Base-by-base conservation (phyloP, 2,797 vertebrate genomes). In the Phrynocephalus forsythii region DNA sequence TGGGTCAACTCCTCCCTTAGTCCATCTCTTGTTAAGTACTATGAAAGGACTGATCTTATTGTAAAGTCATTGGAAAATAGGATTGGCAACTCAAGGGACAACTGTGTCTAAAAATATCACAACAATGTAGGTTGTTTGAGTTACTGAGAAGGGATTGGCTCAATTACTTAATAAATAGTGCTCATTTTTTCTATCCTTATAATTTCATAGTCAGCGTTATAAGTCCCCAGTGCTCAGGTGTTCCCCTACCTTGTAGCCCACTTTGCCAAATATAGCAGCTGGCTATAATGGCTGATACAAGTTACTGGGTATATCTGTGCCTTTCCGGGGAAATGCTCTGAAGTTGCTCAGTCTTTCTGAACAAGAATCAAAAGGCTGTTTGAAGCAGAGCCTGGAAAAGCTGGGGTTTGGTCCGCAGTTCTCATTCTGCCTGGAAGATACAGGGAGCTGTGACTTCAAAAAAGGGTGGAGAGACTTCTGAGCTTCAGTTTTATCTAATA, bases 51-150 rank as follows among this genome's bases (percentile, higher is more conserved):
- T 87, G 9, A 11, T 48, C 73, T 72, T 83, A 90, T 90, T 88
- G 78, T 69, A 83, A 67, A 83, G 16, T 52, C 69, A 89, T 79
- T 78, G 86, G 89, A 93, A 90, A 95, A 90, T 85, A 90, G 92
- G 88, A 82, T 85, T 85, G 79, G 79, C 56, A 82, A 18, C 79
- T 77, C 83, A 82, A 82, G 83, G 50, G 84, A 82, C n/a, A 60
- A 10, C 13, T 33, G 9, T 20, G 24, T 48, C 83, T 82, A 85
- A 89, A 89, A 89, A 77, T 85, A 89, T 71, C 81, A 79, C 22
- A 26, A 52, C 66, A 90, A 13, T 56, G 8, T 44, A 87, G 66
- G 6, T n/a, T 90, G 78, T 84, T 91, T 73, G 82, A 86, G 92
- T 90, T 91, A 91, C 71, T 89, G 68, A 48, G 75, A 81, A 85